Evolutionary conservation across 2,888 invertebrate species (phyloP), one percentile per base, ranked within the genome.

Genomic region (Mellilla xanthometata): DNA sequence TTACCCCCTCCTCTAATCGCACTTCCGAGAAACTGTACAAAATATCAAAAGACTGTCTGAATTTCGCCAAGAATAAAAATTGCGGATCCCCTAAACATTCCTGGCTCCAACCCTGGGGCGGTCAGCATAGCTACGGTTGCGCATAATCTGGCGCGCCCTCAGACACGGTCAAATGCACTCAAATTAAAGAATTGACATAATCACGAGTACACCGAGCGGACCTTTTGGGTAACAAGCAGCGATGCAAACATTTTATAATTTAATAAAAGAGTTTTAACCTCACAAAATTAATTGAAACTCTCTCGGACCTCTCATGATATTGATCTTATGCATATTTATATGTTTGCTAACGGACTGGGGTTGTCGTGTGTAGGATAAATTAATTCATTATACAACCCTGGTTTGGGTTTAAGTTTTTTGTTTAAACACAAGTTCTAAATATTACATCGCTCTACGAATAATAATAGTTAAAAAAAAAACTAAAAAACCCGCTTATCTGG

Each of bases 161-260:
- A 56, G 59, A 60, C 55, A 86, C 85, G 88, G 89, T 89, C 87
- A 88, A 85, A 83, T 80, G 87, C 78, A 83, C 85, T 88, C 85
- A 85, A 89, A 88, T 88, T 88, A 88, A 82, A 79, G 81, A 87
- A 87, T 88, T 89, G 89, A 88, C 88, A 89, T 87, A 83, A 83
- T 87, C 84, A 76, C 72, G 70, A 72, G 46, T 57, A 45, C 36
- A 10, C 11, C 23, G 6, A 26, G 6, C 8, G 33, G 29, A 42
- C 41, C 41, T 39, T 41, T 48, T 41, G 64, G n/a, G 60, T 48
- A 50, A 62, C 50, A 68, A 64, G 71, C 75, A 68, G 55, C 63
- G 66, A 71, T 55, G 68, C 73, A 69, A 56, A 58, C 61, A 72
- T 76, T 82, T 83, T 80, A 79, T 84, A 77, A 87, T 89, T 89